Evolutionary conservation across 2,797 vertebrate genomes (phyloP), one percentile per base, ranked within the genome.

Genomic region (Phrynocephalus vlangalii): DNA sequence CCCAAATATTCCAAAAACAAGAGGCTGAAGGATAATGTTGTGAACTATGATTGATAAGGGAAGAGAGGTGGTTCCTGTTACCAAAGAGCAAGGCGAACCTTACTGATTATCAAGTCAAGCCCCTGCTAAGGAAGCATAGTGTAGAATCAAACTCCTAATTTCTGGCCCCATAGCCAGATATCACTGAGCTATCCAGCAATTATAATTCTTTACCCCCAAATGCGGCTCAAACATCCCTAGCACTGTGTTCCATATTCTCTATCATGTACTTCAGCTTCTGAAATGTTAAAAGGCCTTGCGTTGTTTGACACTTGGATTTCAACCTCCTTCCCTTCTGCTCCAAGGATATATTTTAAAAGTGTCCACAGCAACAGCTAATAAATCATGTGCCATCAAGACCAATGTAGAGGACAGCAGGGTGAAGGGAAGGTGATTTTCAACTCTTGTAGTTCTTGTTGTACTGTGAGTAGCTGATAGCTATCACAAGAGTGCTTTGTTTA

Each of bases 391-490:
- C 71, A 44, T 10, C 82, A 88, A 0, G 0, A 78, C 73, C 13
- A 0, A 82, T 28, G 80, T 84, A 86, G 89, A 80, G 0, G 72
- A 33, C 26, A 26, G 71, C 20, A 5, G 30, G 28, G n/a, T 38
- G 24, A 83, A 15, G 84, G 15, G 67, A 91, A 89, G 11, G 13
- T 3, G 84, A 3, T 13, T 0, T 77, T 68, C 86, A 72, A 11
- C 30, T 73, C 10, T 38, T 63, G 52, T 30, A 28, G 9, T 78
- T 86, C 38, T 44, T 44, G 38, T 44, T 44, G 38, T 44, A 44
- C 2, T 87, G 82, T 11, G 9, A 88, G 86, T 86, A 94, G 28
- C 2, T 52, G 10, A 33, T 85, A 1, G 4, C 85, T 70, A 28
- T 71, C 71, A 77, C 48, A 60, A 48, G 13, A 6, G 67, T 24